These are phyloP conservation scores for Pteria penguin DNA, from an alignment of 2,888 invertebrate species.

Conservation along the genomic window DNA sequence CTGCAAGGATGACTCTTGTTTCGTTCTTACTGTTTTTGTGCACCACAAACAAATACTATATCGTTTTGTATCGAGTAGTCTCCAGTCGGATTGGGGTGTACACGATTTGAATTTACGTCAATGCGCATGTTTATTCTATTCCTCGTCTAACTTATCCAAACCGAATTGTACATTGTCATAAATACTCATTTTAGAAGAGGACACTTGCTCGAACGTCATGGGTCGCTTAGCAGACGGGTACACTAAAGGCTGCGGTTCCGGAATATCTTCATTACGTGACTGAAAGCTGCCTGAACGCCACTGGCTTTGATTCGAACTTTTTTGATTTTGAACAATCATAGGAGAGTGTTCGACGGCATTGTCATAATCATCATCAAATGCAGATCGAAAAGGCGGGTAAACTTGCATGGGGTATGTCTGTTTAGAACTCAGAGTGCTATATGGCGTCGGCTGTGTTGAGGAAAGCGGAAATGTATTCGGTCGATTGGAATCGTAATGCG, in stretches of 20 bases:
- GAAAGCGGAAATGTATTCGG: constrained; percentile 15
- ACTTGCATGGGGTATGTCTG: constrained; percentile 23
- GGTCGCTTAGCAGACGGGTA: constrained; percentile 71
- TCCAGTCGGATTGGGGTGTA: too few relatives aligned
- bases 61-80: too few relatives aligned
- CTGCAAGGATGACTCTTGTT: too few relatives aligned
- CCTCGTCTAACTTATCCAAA: constrained; percentile 34
- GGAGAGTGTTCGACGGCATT: constrained; percentile 62
- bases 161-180: constrained; percentile 71
- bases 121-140: too few relatives aligned
- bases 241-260: constrained; percentile 65
- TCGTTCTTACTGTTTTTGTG: too few relatives aligned
- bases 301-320: background rate
- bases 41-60: too few relatives aligned
- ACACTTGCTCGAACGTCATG: constrained; percentile 73
- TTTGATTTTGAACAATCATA: constrained; percentile 50
- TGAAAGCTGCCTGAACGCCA: constrained; percentile 16
- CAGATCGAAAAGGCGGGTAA: constrained; percentile 9
- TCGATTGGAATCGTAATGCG: constrained; percentile 1
- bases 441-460: constrained; percentile 35
- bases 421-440: constrained; percentile 23
- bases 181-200: constrained; percentile 73
- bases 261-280: constrained; percentile 39
- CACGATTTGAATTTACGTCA: too few relatives aligned
- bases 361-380: constrained; percentile 71